A percentile compares a stretch with the other conserved stretches of the same genome.
phyloP scores from a whole-genome alignment of 2,888 invertebrate species.

The Deroplatys truncata region DNA sequence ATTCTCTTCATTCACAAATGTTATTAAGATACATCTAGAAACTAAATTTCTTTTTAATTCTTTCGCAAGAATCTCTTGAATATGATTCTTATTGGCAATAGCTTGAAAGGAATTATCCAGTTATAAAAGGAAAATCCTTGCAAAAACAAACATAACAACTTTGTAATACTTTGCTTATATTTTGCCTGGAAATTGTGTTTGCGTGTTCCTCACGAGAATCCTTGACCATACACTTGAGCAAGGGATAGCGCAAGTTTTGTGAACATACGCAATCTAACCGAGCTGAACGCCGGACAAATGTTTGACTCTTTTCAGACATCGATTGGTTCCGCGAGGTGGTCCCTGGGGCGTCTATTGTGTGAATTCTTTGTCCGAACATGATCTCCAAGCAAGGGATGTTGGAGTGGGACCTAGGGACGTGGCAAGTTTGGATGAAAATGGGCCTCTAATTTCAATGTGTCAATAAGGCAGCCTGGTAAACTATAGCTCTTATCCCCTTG shows the following conservation, averaged over 20 bases:
- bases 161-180: not conserved
- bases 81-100: too few relatives aligned
- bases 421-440: not conserved
- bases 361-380: not conserved
- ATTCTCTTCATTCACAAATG: too few relatives aligned
- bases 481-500: not conserved
- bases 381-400: not conserved
- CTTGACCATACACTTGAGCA: not conserved
- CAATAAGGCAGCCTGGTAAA: not conserved
- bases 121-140: too few relatives aligned
- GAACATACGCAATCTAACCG: not conserved
- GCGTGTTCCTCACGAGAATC: not conserved
- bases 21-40: too few relatives aligned
- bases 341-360: not conserved
- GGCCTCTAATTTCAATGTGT: conserved; percentile 14
- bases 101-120: too few relatives aligned
- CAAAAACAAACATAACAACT: too few relatives aligned
- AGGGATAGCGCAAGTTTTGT: not conserved
- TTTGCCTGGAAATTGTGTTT: not conserved
- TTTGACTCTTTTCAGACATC: not conserved
- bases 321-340: not conserved
- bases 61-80: too few relatives aligned
- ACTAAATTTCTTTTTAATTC: too few relatives aligned
- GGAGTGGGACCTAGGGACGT: not conserved
- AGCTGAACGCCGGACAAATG: not conserved